Evolutionary conservation across 1,140 invertebrate genomes (phyloP).

Genomic region (Pseudomyrmex gracilis): DNA sequence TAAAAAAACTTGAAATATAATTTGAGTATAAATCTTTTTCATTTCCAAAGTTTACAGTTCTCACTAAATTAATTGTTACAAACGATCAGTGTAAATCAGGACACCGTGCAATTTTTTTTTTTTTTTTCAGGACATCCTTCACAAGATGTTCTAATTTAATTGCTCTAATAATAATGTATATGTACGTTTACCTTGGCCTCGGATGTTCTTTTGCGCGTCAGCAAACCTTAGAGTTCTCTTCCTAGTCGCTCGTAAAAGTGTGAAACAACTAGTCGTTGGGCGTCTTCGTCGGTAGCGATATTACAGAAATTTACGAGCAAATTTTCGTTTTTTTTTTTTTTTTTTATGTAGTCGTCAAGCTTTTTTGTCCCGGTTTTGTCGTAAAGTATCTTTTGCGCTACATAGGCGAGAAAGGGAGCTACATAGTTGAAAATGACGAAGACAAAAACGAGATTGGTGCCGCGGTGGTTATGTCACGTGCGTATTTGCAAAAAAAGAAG

Average conservation of each 20-base stretch:
- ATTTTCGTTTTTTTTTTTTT: neutral
- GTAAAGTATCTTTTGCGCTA: neutral
- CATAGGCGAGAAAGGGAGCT: neutral
- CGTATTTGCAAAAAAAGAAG: neutral
- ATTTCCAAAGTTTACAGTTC: too few species aligned
- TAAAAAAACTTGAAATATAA: too few species aligned
- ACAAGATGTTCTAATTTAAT: too few species aligned
- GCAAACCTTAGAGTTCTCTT: conserved; percentile 36
- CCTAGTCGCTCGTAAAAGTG: conserved; percentile 35
- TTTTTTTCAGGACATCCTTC: neutral
- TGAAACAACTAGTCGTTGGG: conserved; percentile 25
- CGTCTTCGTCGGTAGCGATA: conserved; percentile 3
- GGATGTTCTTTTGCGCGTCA: conserved; percentile 4
- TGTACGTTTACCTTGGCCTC: neutral
- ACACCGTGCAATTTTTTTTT: too few species aligned
- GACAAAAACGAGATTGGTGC: neutral
- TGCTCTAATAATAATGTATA: too few species aligned
- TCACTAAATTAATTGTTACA: too few species aligned
- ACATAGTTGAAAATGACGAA: neutral
- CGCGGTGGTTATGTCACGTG: neutral
- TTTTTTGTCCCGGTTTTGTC: conserved; percentile 21
- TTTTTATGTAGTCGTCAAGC: neutral
- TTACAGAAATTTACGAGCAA: conserved; percentile 41
- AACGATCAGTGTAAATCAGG: too few species aligned
- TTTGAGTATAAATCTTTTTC: too few species aligned